Conservation (phyloP, 2,888 invertebrate genomes). For the Conistra vaccinii region DNA sequence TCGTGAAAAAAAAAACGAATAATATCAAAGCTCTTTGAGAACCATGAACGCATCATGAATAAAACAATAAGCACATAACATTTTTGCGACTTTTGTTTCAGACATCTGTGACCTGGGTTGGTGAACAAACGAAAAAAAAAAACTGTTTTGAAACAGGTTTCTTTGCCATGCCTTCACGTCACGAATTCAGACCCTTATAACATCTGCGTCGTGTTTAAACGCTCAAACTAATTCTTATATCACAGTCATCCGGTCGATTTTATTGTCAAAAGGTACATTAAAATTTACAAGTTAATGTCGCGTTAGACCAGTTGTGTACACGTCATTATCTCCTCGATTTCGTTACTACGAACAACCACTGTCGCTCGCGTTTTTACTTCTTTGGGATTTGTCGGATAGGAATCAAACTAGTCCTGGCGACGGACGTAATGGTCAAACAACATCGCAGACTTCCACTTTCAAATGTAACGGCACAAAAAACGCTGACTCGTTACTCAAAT, state of each 20-base stretch:
- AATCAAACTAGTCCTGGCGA: conserved; percentile 64
- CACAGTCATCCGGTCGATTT: conserved; percentile 32
- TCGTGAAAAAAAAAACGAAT: neutral
- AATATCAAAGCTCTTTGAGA: conserved; percentile 8
- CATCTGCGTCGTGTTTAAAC: conserved; percentile 36
- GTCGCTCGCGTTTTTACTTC: conserved; percentile 32
- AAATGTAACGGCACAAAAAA: conserved; percentile 75
- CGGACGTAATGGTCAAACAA: conserved; percentile 66
- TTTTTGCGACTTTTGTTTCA: conserved; percentile 24
- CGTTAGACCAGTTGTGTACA: conserved; percentile 63
- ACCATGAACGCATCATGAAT: conserved; percentile 31
- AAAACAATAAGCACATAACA: conserved; percentile 37
- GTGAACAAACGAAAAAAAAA: conserved; percentile 21
- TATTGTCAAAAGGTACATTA: conserved; percentile 52
- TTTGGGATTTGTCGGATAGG: conserved; percentile 49
- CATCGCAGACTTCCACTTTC: conserved; percentile 74
- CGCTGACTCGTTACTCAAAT: conserved; percentile 62
- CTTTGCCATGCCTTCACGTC: conserved; percentile 5
- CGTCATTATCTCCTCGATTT: conserved; percentile 62
- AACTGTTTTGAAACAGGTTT: conserved; percentile 30
- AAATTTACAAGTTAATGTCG: conserved; percentile 50
- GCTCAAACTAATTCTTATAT: conserved; percentile 32
- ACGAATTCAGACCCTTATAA: conserved; percentile 31
- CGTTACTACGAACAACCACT: conserved; percentile 52
- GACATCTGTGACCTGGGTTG: conserved; percentile 25